phyloP scores from a whole-genome alignment of 2,113 vertebrate genomes.

The Boulengeromyrus knoepffleri region DNA sequence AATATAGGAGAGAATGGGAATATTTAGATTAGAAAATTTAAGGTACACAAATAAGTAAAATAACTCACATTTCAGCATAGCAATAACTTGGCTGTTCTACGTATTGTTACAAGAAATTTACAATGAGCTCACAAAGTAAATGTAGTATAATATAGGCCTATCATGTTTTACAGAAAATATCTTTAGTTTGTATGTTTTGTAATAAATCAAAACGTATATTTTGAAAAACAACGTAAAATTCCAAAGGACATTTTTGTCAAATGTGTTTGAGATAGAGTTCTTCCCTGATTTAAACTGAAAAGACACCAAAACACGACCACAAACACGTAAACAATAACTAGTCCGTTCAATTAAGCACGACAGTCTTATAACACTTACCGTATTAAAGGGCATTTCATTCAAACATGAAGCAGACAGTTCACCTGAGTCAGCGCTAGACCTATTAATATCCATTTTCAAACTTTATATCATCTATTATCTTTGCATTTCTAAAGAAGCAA shows the following conservation, averaged over 20 bases:
- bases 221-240: background rate
- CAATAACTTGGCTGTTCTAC: background rate
- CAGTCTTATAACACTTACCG: background rate
- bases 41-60: background rate
- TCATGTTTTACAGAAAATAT: background rate
- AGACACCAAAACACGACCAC: background rate
- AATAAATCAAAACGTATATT: background rate
- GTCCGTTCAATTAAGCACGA: background rate
- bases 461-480: background rate
- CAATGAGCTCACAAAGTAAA: background rate
- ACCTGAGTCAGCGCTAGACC: background rate
- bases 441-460: conserved; percentile 6
- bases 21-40: background rate
- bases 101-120: background rate
- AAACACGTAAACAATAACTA: background rate
- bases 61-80: background rate
- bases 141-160: background rate
- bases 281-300: background rate
- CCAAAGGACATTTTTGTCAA: background rate
- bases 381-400: background rate
- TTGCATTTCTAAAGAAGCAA: background rate
- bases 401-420: background rate
- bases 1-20: background rate
- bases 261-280: background rate
- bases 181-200: background rate